Evolutionary conservation across 2,797 vertebrate species (phyloP), one percentile per base, ranked within the genome.

Genomic region (Amblyraja radiata): DNA sequence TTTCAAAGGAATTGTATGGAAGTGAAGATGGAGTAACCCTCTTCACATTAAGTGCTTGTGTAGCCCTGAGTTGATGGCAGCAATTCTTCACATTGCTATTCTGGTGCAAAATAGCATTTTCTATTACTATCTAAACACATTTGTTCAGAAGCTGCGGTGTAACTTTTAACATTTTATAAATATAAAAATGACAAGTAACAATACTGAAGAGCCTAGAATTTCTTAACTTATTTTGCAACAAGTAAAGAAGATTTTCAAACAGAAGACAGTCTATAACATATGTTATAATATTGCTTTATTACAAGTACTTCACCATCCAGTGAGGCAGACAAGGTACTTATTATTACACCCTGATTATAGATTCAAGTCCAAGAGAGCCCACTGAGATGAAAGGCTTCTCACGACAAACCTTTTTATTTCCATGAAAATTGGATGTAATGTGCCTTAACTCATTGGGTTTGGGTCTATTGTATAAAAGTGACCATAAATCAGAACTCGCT

Each of bases 1-100:
- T 21, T 95, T 95, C 94, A 77, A 94, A 93, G 94, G 95, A 95
- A 96, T 95, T 94, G 93, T 95, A 93, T 94, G 68, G 94, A 95
- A 94, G 95, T 95, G 95, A 96, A 96, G 96, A 96, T 96, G 94
- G 94, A 96, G 95, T 95, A 95, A 94, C 95, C 95, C 95, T 76
- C 23, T 96, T 95, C 94, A 96, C 96, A 96, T 96, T 96, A 96
- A 96, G 95, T 96, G 95, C 93, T 96, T 95, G 95, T 76, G 95
- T 94, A 95, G 94, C 95, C 94, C 95, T 94, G 93, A 96, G 95
- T 93, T 96, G 96, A 96, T 95, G 95, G 94, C 94, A 96, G 95
- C 95, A 95, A 96, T 96, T 96, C 95, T 96, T 96, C 96, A 96
- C 95, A 96, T 96, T 95, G 96, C 95, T 95, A 94, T 94, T 93